phyloP scores from a whole-genome alignment of 2,888 invertebrate genomes.

The Leptura quadrifasciata region DNA sequence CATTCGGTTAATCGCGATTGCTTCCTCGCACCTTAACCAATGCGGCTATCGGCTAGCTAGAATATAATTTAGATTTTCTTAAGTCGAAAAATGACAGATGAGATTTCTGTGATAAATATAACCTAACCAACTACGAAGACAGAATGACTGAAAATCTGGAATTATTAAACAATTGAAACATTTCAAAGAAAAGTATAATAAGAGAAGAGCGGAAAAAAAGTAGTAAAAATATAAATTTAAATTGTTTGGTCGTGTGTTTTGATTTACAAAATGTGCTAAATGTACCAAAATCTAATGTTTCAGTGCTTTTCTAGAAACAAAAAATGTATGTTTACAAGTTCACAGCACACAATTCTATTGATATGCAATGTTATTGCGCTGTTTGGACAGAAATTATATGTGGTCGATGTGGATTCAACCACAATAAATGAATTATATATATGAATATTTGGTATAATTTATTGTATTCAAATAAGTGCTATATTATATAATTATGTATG shows the following conservation, averaged over 20 bases:
- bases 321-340: too few relatives aligned
- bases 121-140: background rate
- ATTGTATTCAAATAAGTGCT: too few relatives aligned
- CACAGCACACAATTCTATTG: too few relatives aligned
- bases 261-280: slow-evolving; percentile 16
- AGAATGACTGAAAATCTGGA: background rate
- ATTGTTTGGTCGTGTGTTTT: background rate
- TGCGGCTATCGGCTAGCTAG: too few relatives aligned
- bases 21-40: too few relatives aligned
- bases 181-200: slow-evolving; percentile 1
- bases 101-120: background rate
- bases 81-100: background rate
- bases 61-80: slow-evolving; percentile 11
- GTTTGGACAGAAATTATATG: too few relatives aligned
- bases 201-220: background rate
- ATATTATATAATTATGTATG: too few relatives aligned
- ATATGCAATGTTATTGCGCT: too few relatives aligned
- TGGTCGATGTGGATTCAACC: too few relatives aligned
- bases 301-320: background rate
- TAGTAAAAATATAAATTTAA: background rate
- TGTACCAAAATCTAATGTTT: slow-evolving; percentile 10
- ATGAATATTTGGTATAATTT: too few relatives aligned
- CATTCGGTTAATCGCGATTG: too few relatives aligned
- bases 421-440: too few relatives aligned
- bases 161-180: background rate